phyloP scores from a whole-genome alignment of 1,140 invertebrate genomes.

The Phenacoccus solenopsis region DNA sequence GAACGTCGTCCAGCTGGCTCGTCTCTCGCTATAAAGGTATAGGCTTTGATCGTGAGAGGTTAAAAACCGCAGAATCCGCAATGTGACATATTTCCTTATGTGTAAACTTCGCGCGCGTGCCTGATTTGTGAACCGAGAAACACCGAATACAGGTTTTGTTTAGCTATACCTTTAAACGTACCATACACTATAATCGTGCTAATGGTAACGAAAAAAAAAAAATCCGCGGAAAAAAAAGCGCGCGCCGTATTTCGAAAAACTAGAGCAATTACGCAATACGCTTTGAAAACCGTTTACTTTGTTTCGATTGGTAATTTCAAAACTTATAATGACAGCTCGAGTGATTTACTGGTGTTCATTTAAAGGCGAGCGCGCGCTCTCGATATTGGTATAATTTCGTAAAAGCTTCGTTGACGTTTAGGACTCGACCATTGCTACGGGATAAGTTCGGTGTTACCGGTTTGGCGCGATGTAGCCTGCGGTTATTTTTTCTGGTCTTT shows the following conservation, averaged over 20 bases:
- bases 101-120: slow-evolving; percentile 16
- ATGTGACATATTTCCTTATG: slow-evolving; percentile 18
- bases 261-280: neutral
- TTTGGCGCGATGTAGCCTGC: neutral
- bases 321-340: neutral
- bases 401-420: neutral
- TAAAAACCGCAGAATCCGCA: slow-evolving; percentile 17
- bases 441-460: neutral
- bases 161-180: neutral
- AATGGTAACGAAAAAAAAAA: neutral
- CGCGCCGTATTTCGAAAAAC: neutral
- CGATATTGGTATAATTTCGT: neutral
- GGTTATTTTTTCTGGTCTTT: neutral
- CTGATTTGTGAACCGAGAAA: slow-evolving; percentile 7
- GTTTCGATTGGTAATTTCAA: slow-evolving; percentile 9
- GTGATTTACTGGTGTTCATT: neutral
- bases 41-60: slow-evolving; percentile 13
- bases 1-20: neutral
- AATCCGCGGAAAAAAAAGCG: neutral
- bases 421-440: neutral
- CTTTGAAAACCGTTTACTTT: neutral
- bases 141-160: slow-evolving; percentile 9
- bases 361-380: no score
- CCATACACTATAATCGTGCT: neutral
- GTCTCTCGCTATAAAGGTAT: neutral